Conservation (phyloP, 2,113 vertebrate species). For the Gallinago paraguaiae region DNA sequence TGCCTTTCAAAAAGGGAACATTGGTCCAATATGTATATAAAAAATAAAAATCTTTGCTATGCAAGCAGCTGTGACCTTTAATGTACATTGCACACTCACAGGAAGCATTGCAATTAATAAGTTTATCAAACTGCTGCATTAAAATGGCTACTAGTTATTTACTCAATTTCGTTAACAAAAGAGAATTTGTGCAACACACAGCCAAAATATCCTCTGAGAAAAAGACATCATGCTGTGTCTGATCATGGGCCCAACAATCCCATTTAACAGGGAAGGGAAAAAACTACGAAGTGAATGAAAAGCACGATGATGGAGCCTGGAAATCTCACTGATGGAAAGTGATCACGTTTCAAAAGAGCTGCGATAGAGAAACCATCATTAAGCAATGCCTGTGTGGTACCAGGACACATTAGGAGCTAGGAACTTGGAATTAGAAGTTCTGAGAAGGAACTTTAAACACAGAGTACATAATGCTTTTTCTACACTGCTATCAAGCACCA, state of each 20-base stretch:
- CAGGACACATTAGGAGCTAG: not conserved
- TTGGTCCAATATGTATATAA: not conserved
- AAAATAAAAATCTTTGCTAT: not conserved
- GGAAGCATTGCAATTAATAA: not conserved
- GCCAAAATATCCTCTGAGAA: not conserved
- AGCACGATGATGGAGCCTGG: not conserved
- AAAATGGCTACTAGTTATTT: not conserved
- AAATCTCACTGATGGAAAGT: not conserved
- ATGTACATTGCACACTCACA: not conserved
- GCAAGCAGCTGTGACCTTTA: not conserved
- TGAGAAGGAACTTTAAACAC: not conserved
- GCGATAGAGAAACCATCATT: not conserved
- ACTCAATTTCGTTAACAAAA: not conserved
- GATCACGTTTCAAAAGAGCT: not conserved
- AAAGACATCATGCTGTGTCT: not conserved
- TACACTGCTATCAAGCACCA: not conserved
- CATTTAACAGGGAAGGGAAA: not conserved
- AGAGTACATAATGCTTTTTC: not conserved
- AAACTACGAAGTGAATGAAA: not conserved
- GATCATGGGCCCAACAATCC: not conserved
- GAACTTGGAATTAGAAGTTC: not conserved
- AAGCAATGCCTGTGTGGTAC: not conserved
- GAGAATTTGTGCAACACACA: not conserved
- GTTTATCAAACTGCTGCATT: not conserved
- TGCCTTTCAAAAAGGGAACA: not conserved